Evolutionary conservation across 2,888 invertebrate species (phyloP).

Genomic region (Apamea anceps): DNA sequence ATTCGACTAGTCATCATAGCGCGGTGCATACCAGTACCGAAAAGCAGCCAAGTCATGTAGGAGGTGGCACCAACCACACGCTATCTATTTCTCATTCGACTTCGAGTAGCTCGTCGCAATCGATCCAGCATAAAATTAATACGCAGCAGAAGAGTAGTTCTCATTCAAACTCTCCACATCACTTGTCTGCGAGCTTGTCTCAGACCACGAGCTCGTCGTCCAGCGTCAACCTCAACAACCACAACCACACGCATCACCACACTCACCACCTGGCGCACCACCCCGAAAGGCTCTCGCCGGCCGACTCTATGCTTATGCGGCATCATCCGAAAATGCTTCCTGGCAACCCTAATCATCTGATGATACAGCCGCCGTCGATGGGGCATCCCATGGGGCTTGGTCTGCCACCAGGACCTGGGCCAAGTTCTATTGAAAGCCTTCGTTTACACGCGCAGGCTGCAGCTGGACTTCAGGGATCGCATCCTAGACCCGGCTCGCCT

Average conservation of each 20-base stretch:
- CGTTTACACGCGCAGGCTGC: constrained; percentile 94
- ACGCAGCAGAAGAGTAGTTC: constrained; percentile 87
- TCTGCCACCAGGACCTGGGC: constrained; percentile 89
- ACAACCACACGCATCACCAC: constrained; percentile 93
- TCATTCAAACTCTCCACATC: constrained; percentile 88
- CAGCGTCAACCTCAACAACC: constrained; percentile 89
- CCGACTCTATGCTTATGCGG: constrained; percentile 88
- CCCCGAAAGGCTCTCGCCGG: constrained; percentile 92
- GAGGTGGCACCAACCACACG: constrained; percentile 89
- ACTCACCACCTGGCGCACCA: constrained; percentile 91
- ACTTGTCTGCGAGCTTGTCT: constrained; percentile 89
- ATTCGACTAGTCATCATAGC: constrained; percentile 92
- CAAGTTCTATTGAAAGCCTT: constrained; percentile 93
- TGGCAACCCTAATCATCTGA: constrained; percentile 90
- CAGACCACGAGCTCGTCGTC: constrained; percentile 89
- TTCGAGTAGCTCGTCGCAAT: constrained; percentile 92
- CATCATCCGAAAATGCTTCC: constrained; percentile 90
- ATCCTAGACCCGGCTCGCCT: constrained; percentile 89
- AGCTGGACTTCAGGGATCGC: constrained; percentile 86
- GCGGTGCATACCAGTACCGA: constrained; percentile 92
- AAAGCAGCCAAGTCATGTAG: constrained; percentile 90
- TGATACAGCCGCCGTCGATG: constrained; percentile 92
- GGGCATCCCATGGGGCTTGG: constrained; percentile 91
- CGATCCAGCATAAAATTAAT: constrained; percentile 91
- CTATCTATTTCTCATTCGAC: constrained; percentile 93